A percentile compares a stretch with the other conserved stretches of the same genome.
Conservation (phyloP, 2,113 vertebrate genomes). For the Labrus mixtus region DNA sequence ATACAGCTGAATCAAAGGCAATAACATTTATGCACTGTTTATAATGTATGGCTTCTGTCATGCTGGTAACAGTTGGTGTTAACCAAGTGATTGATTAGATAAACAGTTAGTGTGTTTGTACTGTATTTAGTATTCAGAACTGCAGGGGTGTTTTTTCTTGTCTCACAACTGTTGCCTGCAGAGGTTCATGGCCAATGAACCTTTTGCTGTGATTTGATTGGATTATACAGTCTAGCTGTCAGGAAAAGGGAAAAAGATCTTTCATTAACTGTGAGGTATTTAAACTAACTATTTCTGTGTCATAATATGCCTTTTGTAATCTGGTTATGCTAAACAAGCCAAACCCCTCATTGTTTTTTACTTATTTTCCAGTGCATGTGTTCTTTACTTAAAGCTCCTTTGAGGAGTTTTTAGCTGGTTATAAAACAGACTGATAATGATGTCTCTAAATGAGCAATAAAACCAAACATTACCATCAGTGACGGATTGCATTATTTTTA, state of each 20-base stretch:
- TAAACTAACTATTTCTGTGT: background rate
- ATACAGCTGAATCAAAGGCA: slow-evolving; percentile 56
- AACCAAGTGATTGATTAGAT: slow-evolving; percentile 36
- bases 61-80: slow-evolving; percentile 4
- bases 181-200: slow-evolving; percentile 4
- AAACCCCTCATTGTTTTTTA: too few relatives aligned
- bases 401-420: too few relatives aligned
- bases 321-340: too few relatives aligned
- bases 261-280: background rate
- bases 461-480: too few relatives aligned
- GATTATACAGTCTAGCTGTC: slow-evolving; percentile 16
- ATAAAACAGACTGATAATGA: too few relatives aligned
- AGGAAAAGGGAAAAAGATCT: background rate
- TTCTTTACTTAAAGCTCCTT: too few relatives aligned
- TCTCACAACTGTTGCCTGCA: slow-evolving; percentile 2
- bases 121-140: background rate
- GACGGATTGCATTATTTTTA: too few relatives aligned
- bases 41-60: slow-evolving; percentile 16
- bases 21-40: slow-evolving; percentile 50
- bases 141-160: background rate
- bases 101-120: background rate
- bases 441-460: too few relatives aligned
- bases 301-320: too few relatives aligned
- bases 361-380: too few relatives aligned
- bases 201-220: slow-evolving; percentile 19